Evolutionary conservation across 2,113 vertebrate species (phyloP).

Genomic region (mouse (Mus musculus)): GRCm39 chr9:19228501-19229000

Average conservation of each 20-base stretch:
- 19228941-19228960: no score
- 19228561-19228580: background rate
- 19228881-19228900: background rate
- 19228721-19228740: no score
- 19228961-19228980: background rate
- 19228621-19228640: background rate
- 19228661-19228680: background rate
- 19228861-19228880: background rate
- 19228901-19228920: background rate
- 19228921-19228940: background rate
- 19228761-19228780: background rate
- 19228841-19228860: background rate
- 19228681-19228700: no score
- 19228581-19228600: background rate
- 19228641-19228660: no score
- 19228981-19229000: no score
- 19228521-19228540: no score
- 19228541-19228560: background rate
- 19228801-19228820: background rate
- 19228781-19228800: fast-evolving
- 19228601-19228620: background rate
- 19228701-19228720: background rate
- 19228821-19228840: background rate
- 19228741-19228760: no score
- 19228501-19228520: no score